Conservation (phyloP, 2,113 vertebrate species). For the Xenopus borealis region DNA sequence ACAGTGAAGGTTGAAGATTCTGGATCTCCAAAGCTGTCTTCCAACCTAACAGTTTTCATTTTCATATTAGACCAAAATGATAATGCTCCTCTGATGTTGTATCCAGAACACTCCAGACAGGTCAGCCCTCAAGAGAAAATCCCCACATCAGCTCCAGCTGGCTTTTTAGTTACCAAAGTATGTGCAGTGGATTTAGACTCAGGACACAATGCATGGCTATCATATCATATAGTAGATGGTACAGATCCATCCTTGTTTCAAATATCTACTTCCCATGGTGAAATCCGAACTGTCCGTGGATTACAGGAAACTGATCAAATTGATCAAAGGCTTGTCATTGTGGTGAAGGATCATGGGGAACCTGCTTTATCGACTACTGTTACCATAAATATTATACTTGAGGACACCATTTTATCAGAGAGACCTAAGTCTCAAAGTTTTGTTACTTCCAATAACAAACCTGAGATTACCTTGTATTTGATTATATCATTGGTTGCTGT, state of each 20-base stretch:
- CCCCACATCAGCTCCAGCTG: constrained; percentile 69
- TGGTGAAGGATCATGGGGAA: constrained; percentile 76
- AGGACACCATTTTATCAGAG: constrained; percentile 68
- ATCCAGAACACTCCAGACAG: constrained; percentile 64
- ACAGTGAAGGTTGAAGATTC: constrained; percentile 61
- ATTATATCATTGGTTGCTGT: constrained; percentile 62
- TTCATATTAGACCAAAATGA: constrained; percentile 75
- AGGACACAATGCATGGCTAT: constrained; percentile 83
- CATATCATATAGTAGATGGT: constrained; percentile 73
- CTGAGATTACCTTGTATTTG: constrained; percentile 56
- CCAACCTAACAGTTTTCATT: constrained; percentile 66
- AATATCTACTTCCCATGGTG: constrained; percentile 73
- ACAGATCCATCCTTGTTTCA: constrained; percentile 76
- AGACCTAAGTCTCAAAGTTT: constrained; percentile 58
- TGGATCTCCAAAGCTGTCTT: constrained; percentile 59
- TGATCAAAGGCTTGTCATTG: constrained; percentile 72
- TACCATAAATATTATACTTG: constrained; percentile 75
- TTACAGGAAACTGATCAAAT: constrained; percentile 69
- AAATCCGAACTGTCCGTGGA: constrained; percentile 75
- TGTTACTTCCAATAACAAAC: constrained; percentile 51
- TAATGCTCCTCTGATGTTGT: constrained; percentile 69
- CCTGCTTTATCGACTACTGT: constrained; percentile 76
- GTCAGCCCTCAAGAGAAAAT: constrained; percentile 63
- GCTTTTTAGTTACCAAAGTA: constrained; percentile 81
- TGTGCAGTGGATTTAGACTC: constrained; percentile 80